Conservation (phyloP, 2,113 vertebrate genomes). For the Panthera uncia region DNA sequence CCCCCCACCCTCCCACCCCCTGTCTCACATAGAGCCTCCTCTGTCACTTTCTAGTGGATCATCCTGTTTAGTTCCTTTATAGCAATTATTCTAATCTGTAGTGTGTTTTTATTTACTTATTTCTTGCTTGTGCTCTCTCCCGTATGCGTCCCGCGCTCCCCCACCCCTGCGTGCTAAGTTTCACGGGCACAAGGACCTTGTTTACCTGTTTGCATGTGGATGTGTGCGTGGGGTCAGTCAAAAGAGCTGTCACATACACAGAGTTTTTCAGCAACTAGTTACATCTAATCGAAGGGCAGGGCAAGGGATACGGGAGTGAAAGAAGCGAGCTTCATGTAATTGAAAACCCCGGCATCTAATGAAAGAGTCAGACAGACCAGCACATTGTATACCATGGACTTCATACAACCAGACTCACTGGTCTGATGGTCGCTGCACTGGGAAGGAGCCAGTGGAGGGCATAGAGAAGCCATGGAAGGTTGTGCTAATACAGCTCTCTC, state of each 20-base stretch:
- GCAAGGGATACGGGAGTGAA: neutral
- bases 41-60: neutral
- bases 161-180: neutral
- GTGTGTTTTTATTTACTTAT: neutral
- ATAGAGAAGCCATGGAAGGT: fast-evolving
- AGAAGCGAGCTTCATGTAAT: fast-evolving
- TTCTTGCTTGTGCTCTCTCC: neutral
- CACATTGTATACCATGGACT: fast-evolving
- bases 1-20: too few relatives aligned
- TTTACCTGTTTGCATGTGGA: neutral
- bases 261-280: neutral
- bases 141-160: neutral
- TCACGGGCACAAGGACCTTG: neutral
- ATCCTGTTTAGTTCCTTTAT: neutral
- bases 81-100: neutral
- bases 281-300: neutral
- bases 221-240: too few relatives aligned
- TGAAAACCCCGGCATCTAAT: neutral
- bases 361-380: neutral
- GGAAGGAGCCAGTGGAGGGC: neutral
- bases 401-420: fast-evolving
- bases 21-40: neutral
- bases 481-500: fast-evolving
- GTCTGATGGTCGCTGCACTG: fast-evolving
- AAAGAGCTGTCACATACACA: neutral